A percentile compares a stretch with the other conserved stretches of the same genome.
These are phyloP conservation scores for Magallana angulata DNA, from an alignment of 1,140 invertebrate genomes.

Conservation along the genomic window DNA sequence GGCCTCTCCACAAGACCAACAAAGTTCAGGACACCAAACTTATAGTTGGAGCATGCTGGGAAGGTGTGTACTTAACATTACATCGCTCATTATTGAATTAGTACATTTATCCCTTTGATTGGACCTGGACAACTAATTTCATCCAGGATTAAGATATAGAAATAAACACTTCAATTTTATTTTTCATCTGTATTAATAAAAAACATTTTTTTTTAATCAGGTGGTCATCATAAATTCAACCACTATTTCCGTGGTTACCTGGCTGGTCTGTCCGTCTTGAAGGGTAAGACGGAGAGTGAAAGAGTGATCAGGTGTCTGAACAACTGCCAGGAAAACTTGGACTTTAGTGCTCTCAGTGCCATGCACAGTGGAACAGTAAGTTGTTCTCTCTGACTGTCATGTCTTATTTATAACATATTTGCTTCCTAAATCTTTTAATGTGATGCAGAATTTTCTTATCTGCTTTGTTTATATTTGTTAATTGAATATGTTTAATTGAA, in stretches of 20 bases:
- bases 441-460: too few relatives aligned
- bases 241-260: constrained; percentile 93
- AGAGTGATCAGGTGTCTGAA: constrained; percentile 91
- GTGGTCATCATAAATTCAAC: constrained; percentile 91
- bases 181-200: neutral
- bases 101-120: neutral
- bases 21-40: constrained; percentile 86
- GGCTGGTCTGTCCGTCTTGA: constrained; percentile 91
- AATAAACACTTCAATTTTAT: neutral
- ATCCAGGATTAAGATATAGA: neutral
- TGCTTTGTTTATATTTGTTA: too few relatives aligned
- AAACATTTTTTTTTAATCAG: constrained; percentile 78
- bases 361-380: constrained; percentile 84
- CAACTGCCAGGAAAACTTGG: constrained; percentile 91
- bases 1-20: constrained; percentile 98
- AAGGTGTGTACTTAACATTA: constrained; percentile 83
- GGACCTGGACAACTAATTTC: neutral
- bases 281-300: constrained; percentile 88
- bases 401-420: too few relatives aligned
- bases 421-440: too few relatives aligned
- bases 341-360: constrained; percentile 88
- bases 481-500: too few relatives aligned
- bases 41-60: constrained; percentile 98
- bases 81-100: neutral
- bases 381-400: neutral